phyloP scores from a whole-genome alignment of 2,797 vertebrate genomes.

The Protonibea diacanthus region DNA sequence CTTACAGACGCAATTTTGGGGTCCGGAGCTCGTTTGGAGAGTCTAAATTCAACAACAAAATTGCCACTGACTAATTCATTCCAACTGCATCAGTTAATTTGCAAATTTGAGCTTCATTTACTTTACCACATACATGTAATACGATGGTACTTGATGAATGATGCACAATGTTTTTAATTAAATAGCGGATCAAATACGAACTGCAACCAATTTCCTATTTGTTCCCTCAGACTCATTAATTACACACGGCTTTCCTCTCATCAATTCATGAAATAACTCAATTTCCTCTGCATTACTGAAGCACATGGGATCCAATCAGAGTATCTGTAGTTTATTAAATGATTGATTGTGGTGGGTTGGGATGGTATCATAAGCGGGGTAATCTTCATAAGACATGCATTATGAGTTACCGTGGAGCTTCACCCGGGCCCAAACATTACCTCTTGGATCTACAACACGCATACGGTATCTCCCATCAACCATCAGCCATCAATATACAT shows the following conservation, averaged over 20 bases:
- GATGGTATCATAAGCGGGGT: conserved; percentile 15
- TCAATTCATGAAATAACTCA: conserved; percentile 60
- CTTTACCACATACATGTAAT: conserved; percentile 36
- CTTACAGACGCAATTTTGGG: neutral
- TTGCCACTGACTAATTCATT: neutral
- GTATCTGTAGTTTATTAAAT: conserved; percentile 33
- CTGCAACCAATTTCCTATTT: conserved; percentile 56
- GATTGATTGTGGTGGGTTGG: conserved; percentile 11
- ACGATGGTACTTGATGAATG: conserved; percentile 44
- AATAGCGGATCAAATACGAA: conserved; percentile 41
- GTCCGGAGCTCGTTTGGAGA: neutral
- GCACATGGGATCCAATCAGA: conserved; percentile 34
- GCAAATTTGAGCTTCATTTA: neutral
- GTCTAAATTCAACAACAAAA: neutral
- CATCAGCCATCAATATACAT: neutral
- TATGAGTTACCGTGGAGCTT: conserved; percentile 16
- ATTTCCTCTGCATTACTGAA: conserved; percentile 46
- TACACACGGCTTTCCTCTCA: conserved; percentile 52
- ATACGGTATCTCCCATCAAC: neutral
- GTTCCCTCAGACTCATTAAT: conserved; percentile 58
- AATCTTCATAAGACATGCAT: conserved; percentile 54
- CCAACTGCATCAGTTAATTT: conserved; percentile 22
- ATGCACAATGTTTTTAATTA: conserved; percentile 60
- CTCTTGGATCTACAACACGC: conserved; percentile 1
- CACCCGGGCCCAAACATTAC: conserved; percentile 14